These are phyloP conservation scores for Cossypha caffra DNA, from an alignment of 2,797 vertebrate genomes.

Conservation along the genomic window DNA sequence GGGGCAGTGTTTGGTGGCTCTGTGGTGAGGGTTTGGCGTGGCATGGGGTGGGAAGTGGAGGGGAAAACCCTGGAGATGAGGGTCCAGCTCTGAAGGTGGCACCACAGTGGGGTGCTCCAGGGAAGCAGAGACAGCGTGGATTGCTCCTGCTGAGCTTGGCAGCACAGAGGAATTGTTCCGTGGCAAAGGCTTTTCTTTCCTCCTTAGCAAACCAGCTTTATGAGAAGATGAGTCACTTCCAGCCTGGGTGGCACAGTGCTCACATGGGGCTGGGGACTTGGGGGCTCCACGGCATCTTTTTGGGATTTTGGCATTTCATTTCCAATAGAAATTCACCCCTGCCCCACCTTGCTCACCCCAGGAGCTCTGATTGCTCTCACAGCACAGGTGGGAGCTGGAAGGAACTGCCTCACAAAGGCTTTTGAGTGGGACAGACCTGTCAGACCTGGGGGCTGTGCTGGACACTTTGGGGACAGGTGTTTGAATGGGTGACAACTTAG, in stretches of 20 bases:
- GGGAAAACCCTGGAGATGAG: not conserved
- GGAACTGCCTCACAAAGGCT: rapidly evolving
- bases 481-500: not conserved
- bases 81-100: rapidly evolving
- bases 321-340: not conserved
- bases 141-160: constrained; percentile 2
- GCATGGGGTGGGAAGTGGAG: rapidly evolving
- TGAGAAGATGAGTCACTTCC: not conserved
- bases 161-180: not conserved
- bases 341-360: rapidly evolving
- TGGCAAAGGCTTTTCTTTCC: constrained; percentile 1
- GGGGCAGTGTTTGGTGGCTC: not conserved
- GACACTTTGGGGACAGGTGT: not conserved
- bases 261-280: rapidly evolving
- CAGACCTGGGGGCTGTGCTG: not conserved
- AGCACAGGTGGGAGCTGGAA: not conserved
- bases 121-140: not conserved
- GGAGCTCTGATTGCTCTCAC: not conserved
- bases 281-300: not conserved
- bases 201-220: not conserved
- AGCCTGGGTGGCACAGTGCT: constrained; percentile 27
- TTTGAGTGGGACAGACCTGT: not conserved
- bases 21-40: not conserved
- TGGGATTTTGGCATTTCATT: rapidly evolving
- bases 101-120: rapidly evolving